phyloP scores from a whole-genome alignment of 2,888 invertebrate genomes.

The Calliphora vomitoria region DNA sequence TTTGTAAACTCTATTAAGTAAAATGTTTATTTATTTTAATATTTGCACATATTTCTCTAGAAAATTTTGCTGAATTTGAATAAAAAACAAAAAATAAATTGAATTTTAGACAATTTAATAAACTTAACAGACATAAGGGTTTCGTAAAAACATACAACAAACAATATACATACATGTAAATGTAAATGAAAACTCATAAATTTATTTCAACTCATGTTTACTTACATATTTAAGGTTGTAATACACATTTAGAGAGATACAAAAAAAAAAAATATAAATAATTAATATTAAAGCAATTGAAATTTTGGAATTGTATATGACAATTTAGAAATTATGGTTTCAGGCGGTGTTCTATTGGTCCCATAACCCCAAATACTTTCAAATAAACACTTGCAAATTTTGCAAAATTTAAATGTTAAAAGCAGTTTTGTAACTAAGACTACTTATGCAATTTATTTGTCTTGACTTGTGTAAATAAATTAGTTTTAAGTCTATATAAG shows the following conservation, averaged over 20 bases:
- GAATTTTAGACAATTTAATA: conserved; percentile 45
- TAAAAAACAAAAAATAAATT: conserved; percentile 34
- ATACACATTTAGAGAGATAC: not conserved
- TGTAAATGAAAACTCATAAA: not conserved
- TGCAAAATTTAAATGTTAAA: conserved; percentile 1
- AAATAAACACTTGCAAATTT: conserved; percentile 3
- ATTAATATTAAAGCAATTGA: conserved; percentile 22
- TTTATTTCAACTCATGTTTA: not conserved
- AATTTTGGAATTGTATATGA: not conserved
- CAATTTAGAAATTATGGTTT: conserved; percentile 1
- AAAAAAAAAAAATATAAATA: not conserved
- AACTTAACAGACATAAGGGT: conserved; percentile 4
- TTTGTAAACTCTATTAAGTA: no score
- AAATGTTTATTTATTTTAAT: not conserved
- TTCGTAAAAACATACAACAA: not conserved
- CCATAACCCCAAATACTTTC: not conserved
- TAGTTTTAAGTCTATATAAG: not conserved
- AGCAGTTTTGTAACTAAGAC: not conserved
- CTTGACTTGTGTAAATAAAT: not conserved
- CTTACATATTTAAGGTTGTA: not conserved
- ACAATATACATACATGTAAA: not conserved
- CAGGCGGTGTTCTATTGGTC: not conserved
- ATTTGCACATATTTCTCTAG: not conserved
- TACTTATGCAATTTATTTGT: not conserved
- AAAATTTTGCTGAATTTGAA: conserved; percentile 9